These are phyloP conservation scores for Danio albolineatus DNA, from an alignment of 2,797 vertebrate species.

Conservation along the genomic window DNA sequence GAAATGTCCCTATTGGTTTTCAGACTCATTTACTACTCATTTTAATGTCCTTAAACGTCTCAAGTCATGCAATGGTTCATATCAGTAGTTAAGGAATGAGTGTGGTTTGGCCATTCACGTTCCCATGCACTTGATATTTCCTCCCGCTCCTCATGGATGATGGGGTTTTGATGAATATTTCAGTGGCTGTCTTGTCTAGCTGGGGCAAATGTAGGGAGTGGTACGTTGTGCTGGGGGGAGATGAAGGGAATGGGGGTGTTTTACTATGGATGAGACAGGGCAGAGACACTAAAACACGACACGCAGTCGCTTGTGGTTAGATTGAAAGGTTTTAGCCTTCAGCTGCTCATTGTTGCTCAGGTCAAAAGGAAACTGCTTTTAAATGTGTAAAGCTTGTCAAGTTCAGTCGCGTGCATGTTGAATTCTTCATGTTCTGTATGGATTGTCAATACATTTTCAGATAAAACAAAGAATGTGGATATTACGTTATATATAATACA, in stretches of 20 bases:
- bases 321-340: background rate
- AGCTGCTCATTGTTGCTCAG: too few species aligned
- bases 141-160: background rate
- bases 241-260: background rate
- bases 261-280: conserved; percentile 1
- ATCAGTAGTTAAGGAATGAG: background rate
- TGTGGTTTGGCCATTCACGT: background rate
- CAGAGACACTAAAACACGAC: background rate
- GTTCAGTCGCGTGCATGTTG: background rate
- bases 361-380: background rate
- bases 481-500: background rate
- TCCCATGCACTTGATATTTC: conserved; percentile 18
- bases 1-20: background rate
- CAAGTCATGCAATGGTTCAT: background rate
- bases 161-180: conserved; percentile 56
- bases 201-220: conserved; percentile 27
- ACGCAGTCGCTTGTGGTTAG: background rate
- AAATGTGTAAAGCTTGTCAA: background rate
- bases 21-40: background rate
- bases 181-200: conserved; percentile 47
- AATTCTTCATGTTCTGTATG: background rate
- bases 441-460: background rate
- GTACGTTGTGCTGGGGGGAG: background rate
- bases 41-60: background rate
- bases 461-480: background rate